A percentile compares a stretch with the other conserved stretches of the same genome.
Evolutionary conservation across 2,888 invertebrate species (phyloP).

Genomic region (Lochmaea crataegi): DNA sequence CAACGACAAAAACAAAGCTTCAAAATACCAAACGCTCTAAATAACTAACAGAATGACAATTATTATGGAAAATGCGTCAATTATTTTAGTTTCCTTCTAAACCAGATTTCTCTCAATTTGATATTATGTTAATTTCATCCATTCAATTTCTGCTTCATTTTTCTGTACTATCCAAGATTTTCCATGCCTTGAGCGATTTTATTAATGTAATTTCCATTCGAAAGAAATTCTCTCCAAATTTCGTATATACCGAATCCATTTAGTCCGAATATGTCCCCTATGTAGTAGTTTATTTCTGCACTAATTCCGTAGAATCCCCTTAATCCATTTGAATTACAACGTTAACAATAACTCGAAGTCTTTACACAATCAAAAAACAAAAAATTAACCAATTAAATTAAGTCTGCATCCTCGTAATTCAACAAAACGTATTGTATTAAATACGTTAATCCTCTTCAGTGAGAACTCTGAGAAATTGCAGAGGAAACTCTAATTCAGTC

Average conservation of each 20-base stretch:
- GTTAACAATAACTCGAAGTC: not conserved
- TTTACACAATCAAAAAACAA: not conserved
- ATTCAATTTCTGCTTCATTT: too few relatives aligned
- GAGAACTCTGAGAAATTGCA: constrained; percentile 13
- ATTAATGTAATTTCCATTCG: too few relatives aligned
- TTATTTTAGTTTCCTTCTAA: too few relatives aligned
- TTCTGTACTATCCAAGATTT: too few relatives aligned
- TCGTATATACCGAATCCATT: not conserved
- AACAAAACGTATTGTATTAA: constrained; percentile 31
- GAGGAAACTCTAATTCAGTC: constrained; percentile 39
- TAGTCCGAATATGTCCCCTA: not conserved
- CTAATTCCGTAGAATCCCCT: not conserved
- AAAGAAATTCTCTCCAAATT: not conserved
- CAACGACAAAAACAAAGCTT: too few relatives aligned
- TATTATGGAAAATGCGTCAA: too few relatives aligned
- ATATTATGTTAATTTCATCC: too few relatives aligned
- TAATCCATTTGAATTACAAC: not conserved
- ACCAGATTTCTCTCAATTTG: too few relatives aligned
- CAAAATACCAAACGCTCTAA: too few relatives aligned
- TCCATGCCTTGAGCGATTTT: too few relatives aligned
- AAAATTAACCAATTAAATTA: constrained; percentile 16
- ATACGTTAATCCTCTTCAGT: constrained; percentile 24
- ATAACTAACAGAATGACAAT: too few relatives aligned
- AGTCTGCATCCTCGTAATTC: constrained; percentile 4
- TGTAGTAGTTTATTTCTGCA: not conserved